Conservation (phyloP, 92 coral and sea anemone species). For the Umimayanthus kanabou region DNA sequence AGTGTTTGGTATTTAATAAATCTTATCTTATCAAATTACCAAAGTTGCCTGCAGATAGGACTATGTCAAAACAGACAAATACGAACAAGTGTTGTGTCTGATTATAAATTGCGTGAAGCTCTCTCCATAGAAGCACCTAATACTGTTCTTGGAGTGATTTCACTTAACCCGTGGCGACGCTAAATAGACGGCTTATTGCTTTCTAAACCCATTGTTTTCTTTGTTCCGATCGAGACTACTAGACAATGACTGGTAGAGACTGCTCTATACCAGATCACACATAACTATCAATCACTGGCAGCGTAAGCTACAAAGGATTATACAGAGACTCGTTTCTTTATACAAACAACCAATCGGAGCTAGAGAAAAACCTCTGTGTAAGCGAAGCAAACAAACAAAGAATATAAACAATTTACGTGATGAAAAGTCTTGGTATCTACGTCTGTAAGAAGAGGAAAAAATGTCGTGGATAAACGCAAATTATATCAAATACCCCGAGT, state of each 20-base stretch:
- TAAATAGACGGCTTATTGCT: too few relatives aligned
- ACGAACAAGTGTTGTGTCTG: not conserved
- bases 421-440: not conserved
- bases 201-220: not conserved
- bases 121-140: not conserved
- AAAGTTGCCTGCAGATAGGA: too few relatives aligned
- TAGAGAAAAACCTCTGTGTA: not conserved
- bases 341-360: conserved; percentile 17
- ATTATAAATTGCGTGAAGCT: not conserved
- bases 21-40: too few relatives aligned
- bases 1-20: too few relatives aligned
- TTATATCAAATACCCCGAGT: conserved; percentile 63
- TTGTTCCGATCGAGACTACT: not conserved
- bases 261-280: not conserved
- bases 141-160: not conserved
- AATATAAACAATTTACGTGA: not conserved
- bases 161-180: not conserved
- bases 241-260: not conserved
- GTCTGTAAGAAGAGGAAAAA: not conserved
- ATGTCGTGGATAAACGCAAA: conserved; percentile 77
- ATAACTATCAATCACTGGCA: not conserved
- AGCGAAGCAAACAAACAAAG: not conserved
- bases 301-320: not conserved
- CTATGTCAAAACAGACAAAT: too few relatives aligned
- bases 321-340: not conserved